Evolutionary conservation across 2,888 invertebrate genomes (phyloP).

Genomic region (Lysandra coridon): DNA sequence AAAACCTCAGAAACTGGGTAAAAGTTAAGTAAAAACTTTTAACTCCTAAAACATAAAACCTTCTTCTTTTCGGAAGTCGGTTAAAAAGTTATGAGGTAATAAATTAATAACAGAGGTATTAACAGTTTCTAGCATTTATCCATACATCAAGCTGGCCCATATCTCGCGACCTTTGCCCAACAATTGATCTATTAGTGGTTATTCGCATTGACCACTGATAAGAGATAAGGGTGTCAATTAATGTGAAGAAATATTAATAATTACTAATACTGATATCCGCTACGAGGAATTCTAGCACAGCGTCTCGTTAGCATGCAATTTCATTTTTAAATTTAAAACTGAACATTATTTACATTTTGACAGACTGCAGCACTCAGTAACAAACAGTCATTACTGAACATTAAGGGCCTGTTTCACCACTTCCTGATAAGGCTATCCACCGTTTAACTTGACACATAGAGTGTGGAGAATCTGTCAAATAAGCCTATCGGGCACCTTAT

Average conservation of each 20-base stretch:
- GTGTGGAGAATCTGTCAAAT: too few relatives aligned
- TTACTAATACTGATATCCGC: background rate
- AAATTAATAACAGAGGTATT: too few relatives aligned
- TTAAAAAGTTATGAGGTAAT: too few relatives aligned
- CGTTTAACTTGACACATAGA: too few relatives aligned
- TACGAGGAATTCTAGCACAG: background rate
- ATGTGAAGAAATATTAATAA: background rate
- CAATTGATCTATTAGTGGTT: slow-evolving; percentile 4
- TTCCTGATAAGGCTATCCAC: too few relatives aligned
- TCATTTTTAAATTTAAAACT: background rate
- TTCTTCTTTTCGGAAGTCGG: too few relatives aligned
- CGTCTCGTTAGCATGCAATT: background rate
- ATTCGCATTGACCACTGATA: background rate
- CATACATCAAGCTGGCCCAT: background rate
- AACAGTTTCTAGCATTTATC: background rate
- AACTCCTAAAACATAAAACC: too few relatives aligned
- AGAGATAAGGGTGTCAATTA: background rate
- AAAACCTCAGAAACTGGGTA: too few relatives aligned
- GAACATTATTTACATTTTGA: background rate
- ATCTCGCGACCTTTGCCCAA: slow-evolving; percentile 11
- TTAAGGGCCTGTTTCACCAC: too few relatives aligned
- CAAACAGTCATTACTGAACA: too few relatives aligned
- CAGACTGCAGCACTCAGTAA: background rate
- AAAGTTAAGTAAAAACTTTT: too few relatives aligned
- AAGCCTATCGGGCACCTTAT: too few relatives aligned